A percentile compares a stretch with the other conserved stretches of the same genome.
phyloP scores from a whole-genome alignment of 1,140 invertebrate species.

The Drosophila nikananu region DNA sequence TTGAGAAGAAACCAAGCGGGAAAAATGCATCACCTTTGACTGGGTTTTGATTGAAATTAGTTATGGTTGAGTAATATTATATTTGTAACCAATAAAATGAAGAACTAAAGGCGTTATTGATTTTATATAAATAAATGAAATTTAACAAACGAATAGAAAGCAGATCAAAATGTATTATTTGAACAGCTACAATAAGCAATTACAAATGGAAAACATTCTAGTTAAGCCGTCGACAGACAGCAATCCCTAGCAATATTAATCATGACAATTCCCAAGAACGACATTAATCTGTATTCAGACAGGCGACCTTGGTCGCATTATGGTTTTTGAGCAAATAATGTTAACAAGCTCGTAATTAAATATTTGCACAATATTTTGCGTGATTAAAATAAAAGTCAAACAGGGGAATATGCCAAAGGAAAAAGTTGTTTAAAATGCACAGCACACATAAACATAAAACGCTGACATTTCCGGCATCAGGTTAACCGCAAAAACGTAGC shows the following conservation, averaged over 20 bases:
- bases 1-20: slow-evolving; percentile 18
- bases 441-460: slow-evolving; percentile 57
- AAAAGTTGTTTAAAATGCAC: slow-evolving; percentile 64
- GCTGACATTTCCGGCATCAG: slow-evolving; percentile 35
- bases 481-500: slow-evolving; percentile 55
- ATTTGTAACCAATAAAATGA: not conserved
- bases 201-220: not conserved
- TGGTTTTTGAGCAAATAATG: slow-evolving; percentile 68
- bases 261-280: slow-evolving; percentile 13
- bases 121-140: not conserved
- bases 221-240: not conserved
- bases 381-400: slow-evolving; percentile 79
- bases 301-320: slow-evolving; percentile 43
- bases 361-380: slow-evolving; percentile 77
- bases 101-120: not conserved
- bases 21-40: slow-evolving; percentile 15
- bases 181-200: not conserved
- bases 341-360: slow-evolving; percentile 81
- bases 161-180: not conserved
- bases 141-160: not conserved
- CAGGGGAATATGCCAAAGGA: slow-evolving; percentile 32
- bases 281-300: slow-evolving; percentile 55
- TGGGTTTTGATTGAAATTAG: slow-evolving; percentile 6
- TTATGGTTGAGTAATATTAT: not conserved
- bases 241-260: not conserved